phyloP scores from a whole-genome alignment of 2,888 invertebrate species.

The Germaria angustata region DNA sequence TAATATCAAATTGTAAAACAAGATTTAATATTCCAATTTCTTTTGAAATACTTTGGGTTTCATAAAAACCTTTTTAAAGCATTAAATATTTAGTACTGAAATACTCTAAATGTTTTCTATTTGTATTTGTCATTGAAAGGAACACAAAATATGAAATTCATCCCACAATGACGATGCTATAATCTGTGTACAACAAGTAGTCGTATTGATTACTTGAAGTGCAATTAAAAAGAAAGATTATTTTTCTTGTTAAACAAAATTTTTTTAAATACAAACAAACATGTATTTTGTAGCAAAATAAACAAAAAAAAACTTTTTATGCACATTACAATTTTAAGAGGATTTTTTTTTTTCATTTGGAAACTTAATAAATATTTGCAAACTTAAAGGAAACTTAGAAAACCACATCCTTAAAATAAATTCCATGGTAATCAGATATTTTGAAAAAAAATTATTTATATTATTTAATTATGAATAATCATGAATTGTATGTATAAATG shows the following conservation, averaged over 20 bases:
- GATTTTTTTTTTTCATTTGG: not conserved
- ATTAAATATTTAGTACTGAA: not conserved
- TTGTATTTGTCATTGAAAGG: not conserved
- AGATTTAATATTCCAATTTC: not conserved
- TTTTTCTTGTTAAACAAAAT: not conserved
- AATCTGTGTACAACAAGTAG: not conserved
- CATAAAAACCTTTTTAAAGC: not conserved
- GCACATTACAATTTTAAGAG: conserved; percentile 32
- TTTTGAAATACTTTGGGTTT: too few relatives aligned
- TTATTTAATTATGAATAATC: too few relatives aligned
- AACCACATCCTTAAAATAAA: not conserved
- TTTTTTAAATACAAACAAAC: conserved; percentile 34
- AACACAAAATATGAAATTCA: conserved; percentile 16
- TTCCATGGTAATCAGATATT: not conserved
- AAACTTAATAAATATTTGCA: not conserved
- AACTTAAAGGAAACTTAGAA: not conserved
- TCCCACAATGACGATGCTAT: not conserved
- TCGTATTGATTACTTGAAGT: conserved; percentile 23
- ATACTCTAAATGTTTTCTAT: not conserved
- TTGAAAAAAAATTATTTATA: not conserved
- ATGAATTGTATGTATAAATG: too few relatives aligned
- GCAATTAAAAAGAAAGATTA: not conserved
- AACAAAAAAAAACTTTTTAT: conserved; percentile 10
- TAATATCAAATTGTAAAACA: not conserved
- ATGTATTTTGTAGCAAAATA: conserved; percentile 2